Base-by-base conservation (phyloP, 1,140 invertebrate species). In the Microplitis mediator region DNA sequence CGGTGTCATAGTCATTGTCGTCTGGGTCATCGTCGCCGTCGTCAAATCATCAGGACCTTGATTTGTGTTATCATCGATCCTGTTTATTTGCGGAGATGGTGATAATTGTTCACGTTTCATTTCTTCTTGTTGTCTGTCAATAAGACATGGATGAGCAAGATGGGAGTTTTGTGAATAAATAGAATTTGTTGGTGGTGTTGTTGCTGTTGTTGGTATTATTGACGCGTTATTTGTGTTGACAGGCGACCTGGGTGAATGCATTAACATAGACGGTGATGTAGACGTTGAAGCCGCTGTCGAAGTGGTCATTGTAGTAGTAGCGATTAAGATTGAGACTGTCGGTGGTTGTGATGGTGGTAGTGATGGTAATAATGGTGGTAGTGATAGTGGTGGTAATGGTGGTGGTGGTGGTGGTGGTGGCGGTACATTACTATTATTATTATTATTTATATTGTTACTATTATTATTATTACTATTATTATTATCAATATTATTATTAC, bases 1-100 rank as follows among this genome's bases (percentile, higher is more conserved):
- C 87, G 39, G 39, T 45, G 39, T 45, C 5, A 90, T 79, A 79
- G 56, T 62, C 9, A 58, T 31, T 14, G 72, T 39, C 32, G 86
- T 45, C 62, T 39, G 3, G 39, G 39, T 45, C 39, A 45, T 45
- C 5, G 39, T 45, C 39, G 8, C 39, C 11, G 39, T 51, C 34
- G 34, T 68, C 5, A 31, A 14, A 52, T 58, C 56, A 31, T 58
- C 56, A 5, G 31, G 14, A 58, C 56, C 23, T 16, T 31, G 56
- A 58, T 16, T 69, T 58, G 31, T 58, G 0, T 56, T 56, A 56
- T 56, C 16, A n/a, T 35, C 34, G 9, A 9, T 8, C n/a, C 34
- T 35, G 36, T 62, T 62, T 6, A 3, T 8, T 45, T 45, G 39
- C 4, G 56, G 23, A 58, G 23, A 31, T 23, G 56, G 56, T 31